Evolutionary conservation across 2,888 invertebrate species (phyloP).

Genomic region (Heliconius erato): DNA sequence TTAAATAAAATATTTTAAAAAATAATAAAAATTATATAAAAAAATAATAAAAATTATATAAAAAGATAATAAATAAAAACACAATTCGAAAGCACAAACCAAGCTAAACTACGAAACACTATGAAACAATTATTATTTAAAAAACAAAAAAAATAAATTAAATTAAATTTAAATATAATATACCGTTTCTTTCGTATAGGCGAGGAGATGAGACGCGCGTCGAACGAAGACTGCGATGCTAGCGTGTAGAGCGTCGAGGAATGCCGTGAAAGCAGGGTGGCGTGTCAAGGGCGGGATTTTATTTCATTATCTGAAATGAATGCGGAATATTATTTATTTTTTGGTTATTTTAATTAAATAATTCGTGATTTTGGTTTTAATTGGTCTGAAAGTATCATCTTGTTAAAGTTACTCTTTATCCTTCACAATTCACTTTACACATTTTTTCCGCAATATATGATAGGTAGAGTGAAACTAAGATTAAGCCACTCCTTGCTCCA

Average conservation of each 20-base stretch:
- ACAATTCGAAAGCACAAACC: slow-evolving; percentile 44
- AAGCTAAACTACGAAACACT: slow-evolving; percentile 15
- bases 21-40: not conserved
- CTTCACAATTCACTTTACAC: no score
- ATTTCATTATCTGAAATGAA: slow-evolving; percentile 32
- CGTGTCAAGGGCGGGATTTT: slow-evolving; percentile 45
- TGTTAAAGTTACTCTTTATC: no score
- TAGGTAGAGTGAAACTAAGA: no score
- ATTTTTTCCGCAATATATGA: no score
- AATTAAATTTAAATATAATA: slow-evolving; percentile 23
- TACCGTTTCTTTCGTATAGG: slow-evolving; percentile 36
- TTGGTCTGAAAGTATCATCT: not conserved
- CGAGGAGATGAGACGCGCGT: slow-evolving; percentile 44
- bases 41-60: not conserved
- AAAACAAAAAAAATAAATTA: slow-evolving; percentile 10
- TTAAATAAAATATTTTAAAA: not conserved
- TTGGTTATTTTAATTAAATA: not conserved
- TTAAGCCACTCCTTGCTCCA: no score
- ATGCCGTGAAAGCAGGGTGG: slow-evolving; percentile 46
- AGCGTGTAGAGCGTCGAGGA: slow-evolving; percentile 32
- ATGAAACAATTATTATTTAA: slow-evolving; percentile 2
- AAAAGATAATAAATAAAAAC: not conserved
- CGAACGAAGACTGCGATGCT: slow-evolving; percentile 44
- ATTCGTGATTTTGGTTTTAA: not conserved
- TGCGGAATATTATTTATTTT: slow-evolving; percentile 26